phyloP scores from a whole-genome alignment of 2,888 invertebrate species.

The Phortica okadai region DNA sequence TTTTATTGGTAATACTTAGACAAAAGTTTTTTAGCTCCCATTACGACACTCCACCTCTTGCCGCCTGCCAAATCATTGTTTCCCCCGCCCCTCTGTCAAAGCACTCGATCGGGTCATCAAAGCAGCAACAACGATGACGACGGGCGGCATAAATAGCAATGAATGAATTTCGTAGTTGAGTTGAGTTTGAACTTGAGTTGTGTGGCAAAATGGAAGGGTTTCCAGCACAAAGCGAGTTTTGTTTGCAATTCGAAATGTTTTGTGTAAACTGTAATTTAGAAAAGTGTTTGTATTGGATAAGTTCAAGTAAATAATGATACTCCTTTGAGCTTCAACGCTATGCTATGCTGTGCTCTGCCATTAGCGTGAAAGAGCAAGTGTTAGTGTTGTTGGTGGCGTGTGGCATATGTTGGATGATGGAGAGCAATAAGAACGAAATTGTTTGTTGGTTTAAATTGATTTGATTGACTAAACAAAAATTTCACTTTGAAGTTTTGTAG shows the following conservation, averaged over 20 bases:
- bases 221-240: conserved; percentile 58
- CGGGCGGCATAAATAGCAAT: neutral
- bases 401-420: neutral
- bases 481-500: neutral
- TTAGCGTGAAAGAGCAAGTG: no score
- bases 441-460: neutral
- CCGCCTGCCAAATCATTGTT: neutral
- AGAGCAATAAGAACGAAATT: neutral
- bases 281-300: conserved; percentile 57
- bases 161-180: neutral
- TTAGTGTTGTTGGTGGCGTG: conserved; percentile 48
- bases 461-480: neutral
- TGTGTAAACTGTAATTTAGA: conserved; percentile 48
- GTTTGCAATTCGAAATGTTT: conserved; percentile 49
- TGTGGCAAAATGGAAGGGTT: conserved; percentile 43
- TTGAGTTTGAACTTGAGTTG: conserved; percentile 21
- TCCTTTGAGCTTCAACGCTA: conserved; percentile 13
- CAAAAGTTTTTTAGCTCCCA: conserved; percentile 60
- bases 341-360: no score
- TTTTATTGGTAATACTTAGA: conserved; percentile 70
- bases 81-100: neutral
- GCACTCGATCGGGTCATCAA: conserved; percentile 16
- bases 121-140: neutral
- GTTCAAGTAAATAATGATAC: conserved; percentile 43
- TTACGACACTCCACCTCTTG: conserved; percentile 38